Base-by-base conservation (phyloP, 2,888 invertebrate species). In the Acanthosepion pharaonis region DNA sequence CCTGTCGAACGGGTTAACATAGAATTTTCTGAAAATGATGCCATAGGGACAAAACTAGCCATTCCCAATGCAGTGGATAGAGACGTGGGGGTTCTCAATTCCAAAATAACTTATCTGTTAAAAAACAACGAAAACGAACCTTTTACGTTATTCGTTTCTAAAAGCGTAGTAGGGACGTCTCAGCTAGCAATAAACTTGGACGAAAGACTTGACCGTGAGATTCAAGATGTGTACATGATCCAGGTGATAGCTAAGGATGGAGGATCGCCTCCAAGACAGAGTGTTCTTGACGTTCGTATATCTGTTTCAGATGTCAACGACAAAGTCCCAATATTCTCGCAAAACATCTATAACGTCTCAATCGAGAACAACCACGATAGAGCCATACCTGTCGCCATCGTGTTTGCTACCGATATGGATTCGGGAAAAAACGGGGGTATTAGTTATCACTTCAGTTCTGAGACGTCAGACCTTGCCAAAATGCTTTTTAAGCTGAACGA, bases 241-340 rank as follows among this genome's bases (percentile, higher is more conserved):
- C 49, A 93, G 48, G 93, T 93, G 49, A 93, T 93, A 53, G 93
- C 93, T 53, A 93, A 42, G 2, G 93, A 93, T 28, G 93, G n/a
- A n/a, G 93, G 93, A 6, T 93, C 53, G 18, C 93, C 93, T 18
- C 28, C 93, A 25, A 11, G 53, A 25, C 51, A 93, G 33, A 53
- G 93, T 28, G 48, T 49, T 93, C 33, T 93, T 28, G 53, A 93
- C n/a, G 93, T 93, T 28, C 93, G 49, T 93, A 93, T 93, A 49
- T 53, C 93, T 53, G 93, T 93, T 33, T n/a, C 93, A n/a, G 93
- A 93, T 51, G 93, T 93, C 93, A 93, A 93, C 53, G 93, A 93
- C 93, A 93, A 93, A 18, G 51, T 20, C n/a, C 93, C 93, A 4
- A 15, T 53, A 20, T 93, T 93, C 49, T 93, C 93, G 28, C 93